These are phyloP conservation scores for Melanotaenia boesemani DNA, from an alignment of 2,797 vertebrate species.

Conservation along the genomic window DNA sequence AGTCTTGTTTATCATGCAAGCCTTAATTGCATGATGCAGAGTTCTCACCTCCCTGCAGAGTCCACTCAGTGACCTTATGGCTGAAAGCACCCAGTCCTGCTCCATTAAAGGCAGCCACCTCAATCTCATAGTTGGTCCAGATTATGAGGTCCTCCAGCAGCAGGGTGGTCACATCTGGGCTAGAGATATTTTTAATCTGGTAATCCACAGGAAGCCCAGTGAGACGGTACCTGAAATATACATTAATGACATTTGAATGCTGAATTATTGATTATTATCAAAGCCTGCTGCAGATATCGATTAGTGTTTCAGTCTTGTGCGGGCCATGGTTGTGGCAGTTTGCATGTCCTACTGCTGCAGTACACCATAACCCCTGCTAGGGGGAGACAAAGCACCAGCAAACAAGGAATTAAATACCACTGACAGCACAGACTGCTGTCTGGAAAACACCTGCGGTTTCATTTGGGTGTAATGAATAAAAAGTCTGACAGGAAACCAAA, in stretches of 20 bases:
- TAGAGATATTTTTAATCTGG: conserved; percentile 96
- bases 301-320: not conserved
- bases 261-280: not conserved
- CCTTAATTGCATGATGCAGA: not conserved
- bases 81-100: conserved; percentile 95
- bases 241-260: not conserved
- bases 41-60: conserved; percentile 93
- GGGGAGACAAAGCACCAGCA: conserved; percentile 76
- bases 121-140: conserved; percentile 99
- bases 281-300: not conserved
- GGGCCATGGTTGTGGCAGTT: not conserved
- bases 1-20: not conserved
- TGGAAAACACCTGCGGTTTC: conserved; percentile 70
- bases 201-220: conserved; percentile 94
- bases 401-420: conserved; percentile 39
- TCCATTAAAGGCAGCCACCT: conserved; percentile 95
- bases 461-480: conserved; percentile 68
- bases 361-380: conserved; percentile 60
- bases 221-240: conserved; percentile 89
- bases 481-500: conserved; percentile 57
- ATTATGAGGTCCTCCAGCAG: conserved; percentile 98
- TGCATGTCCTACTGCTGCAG: conserved; percentile 27
- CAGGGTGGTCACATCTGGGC: conserved; percentile 92
- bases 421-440: conserved; percentile 39
- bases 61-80: conserved; percentile 96